Evolutionary conservation across 35 echinoderm and acorn worm species (phyloP), one percentile per base, ranked within the genome.

Genomic region (Nesometra sesokonis): DNA sequence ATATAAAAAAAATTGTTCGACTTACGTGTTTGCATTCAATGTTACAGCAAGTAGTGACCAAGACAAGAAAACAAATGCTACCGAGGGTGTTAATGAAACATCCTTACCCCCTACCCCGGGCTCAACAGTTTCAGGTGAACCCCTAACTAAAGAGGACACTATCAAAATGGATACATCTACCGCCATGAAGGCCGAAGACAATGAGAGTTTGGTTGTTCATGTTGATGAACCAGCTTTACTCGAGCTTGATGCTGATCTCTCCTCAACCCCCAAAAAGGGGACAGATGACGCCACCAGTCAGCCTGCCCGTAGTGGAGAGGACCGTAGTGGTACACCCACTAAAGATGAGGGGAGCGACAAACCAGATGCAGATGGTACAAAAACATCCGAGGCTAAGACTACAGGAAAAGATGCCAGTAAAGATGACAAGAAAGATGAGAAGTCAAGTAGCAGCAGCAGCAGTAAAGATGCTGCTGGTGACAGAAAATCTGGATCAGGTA

Each of bases 231-330:
- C 86, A 7, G 93, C 91, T 40, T 80, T 97, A 32, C 47, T 93
- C 35, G 94, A 97, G 86, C 89, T 97, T 11, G 94, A 97, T 86
- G 94, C 88, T 77, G 94, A 93, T 29, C 86, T 97, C 27, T 89
- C 93, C 46, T 82, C 43, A 57, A 29, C 86, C 11, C 76, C 85
- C 31, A 39, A 87, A 32, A 30, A 46, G 27, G 23, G 33, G 4
- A 38, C 31, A 34, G 84, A 83, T 17, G 52, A 67, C 2, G 9
- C 21, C 23, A 27, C 52, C 23, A 27, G 11, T 67, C 7, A 67
- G 8, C 52, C 0, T 19, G 21, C 52, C 2, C 9, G 21, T 2
- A 17, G 1, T 67, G 21, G 11, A 19, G 52, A 67, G 7, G 52
- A 67, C 9, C 52, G 52, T 67, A 67, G 52, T 27, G 52, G 52